Base-by-base conservation (phyloP, 1,140 invertebrate genomes). In the Potamilus streckersoni region DNA sequence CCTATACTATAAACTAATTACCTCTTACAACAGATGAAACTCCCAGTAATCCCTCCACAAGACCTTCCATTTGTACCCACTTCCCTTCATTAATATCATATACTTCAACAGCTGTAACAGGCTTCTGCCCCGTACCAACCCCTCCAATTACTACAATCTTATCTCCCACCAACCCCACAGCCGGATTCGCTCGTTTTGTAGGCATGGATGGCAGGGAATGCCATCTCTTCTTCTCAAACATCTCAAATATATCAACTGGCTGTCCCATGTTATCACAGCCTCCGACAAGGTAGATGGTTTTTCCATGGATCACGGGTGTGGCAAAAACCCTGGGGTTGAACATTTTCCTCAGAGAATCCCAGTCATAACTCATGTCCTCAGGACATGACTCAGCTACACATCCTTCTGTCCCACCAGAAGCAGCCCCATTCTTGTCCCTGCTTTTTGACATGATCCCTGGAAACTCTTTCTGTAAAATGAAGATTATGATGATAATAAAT, bases 201-300 rank as follows among this genome's bases (percentile, higher is more conserved):
- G 85, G 85, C 86, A 89, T 85, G 38, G 76, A 79, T 15, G 79
- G 71, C 16, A 88, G 77, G 14, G 76, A 76, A 19, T 80, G 82
- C 87, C 87, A 89, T 66, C 84, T 85, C 56, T 85, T 85, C 67
- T 83, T 83, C 64, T 85, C 80, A 76, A 84, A 89, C 73, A 81
- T 79, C 76, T 89, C 88, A 76, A 86, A 84, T 49, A 72, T 79
- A 63, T 86, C 81, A 8, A 89, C 62, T 23, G 88, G 88, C 20
- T 78, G 76, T 27, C 88, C 88, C 61, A 75, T 80, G 31, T 85
- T 79, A 76, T 89, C 88, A 83, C 88, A 89, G n/a, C 88, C 88
- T 23, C 88, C 88, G 27, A 89, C 76, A 4, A 86, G 81, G 69
- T 88, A 89, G 8, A 89, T 58, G 11, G 79, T 74, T 17, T 82